These are phyloP conservation scores for Brachionus koreanus DNA, from an alignment of 1,140 invertebrate genomes.

Conservation along the genomic window DNA sequence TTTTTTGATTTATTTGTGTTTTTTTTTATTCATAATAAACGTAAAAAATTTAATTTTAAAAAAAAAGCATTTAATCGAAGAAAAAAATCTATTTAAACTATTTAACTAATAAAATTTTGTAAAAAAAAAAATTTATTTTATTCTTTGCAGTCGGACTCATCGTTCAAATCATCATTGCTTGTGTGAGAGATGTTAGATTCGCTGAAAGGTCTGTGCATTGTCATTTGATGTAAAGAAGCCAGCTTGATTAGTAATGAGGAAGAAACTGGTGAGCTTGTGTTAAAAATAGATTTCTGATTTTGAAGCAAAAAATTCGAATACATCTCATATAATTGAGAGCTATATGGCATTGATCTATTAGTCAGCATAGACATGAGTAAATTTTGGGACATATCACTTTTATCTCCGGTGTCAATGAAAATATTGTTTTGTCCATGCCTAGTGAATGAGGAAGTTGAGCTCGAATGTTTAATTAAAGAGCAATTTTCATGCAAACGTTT, in stretches of 20 bases:
- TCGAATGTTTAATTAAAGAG: not conserved
- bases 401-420: constrained; percentile 1
- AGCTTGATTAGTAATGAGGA: not conserved
- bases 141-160: not conserved
- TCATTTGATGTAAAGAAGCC: not conserved
- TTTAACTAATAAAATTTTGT: not conserved
- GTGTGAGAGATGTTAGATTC: not conserved
- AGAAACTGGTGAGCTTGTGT: not conserved
- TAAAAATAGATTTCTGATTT: not conserved
- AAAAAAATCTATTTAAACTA: not conserved
- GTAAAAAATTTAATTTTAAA: too few species aligned
- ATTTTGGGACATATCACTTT: not conserved
- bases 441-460: not conserved
- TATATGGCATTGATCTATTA: not conserved
- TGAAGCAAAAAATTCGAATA: not conserved
- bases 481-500: constrained; percentile 1
- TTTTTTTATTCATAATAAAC: too few species aligned
- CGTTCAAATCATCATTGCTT: not conserved
- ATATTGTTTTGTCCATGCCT: not conserved
- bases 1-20: not conserved
- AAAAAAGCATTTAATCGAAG: too few species aligned
- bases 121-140: not conserved
- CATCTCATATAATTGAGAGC: not conserved
- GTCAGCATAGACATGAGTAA: not conserved
- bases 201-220: not conserved